Percentiles rank a stretch among this genome's conserved stretches.
Evolutionary conservation across 2,888 invertebrate species (phyloP).

Genomic region (Hypsopygia costalis): DNA sequence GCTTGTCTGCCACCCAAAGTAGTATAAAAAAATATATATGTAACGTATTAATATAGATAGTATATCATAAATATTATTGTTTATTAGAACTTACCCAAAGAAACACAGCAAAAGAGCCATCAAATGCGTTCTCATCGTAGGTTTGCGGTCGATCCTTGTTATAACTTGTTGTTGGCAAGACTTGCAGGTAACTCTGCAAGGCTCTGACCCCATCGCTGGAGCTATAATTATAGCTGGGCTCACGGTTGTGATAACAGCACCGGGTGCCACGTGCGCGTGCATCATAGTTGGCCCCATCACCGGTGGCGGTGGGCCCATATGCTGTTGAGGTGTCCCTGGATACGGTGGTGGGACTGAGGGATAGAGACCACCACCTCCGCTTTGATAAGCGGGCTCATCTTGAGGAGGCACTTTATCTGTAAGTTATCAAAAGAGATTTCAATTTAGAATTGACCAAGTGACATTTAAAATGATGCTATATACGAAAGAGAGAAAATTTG

Average conservation of each 20-base stretch:
- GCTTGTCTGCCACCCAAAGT: too few relatives aligned
- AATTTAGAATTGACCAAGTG: too few relatives aligned
- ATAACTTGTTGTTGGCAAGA: conserved; percentile 63
- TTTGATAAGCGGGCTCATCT: not conserved
- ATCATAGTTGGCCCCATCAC: not conserved
- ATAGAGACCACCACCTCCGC: too few relatives aligned
- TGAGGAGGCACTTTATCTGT: not conserved
- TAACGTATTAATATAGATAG: too few relatives aligned
- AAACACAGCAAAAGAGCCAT: conserved; percentile 72
- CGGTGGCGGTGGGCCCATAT: not conserved
- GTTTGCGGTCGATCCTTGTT: conserved; percentile 54
- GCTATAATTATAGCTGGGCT: conserved; percentile 13
- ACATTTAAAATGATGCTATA: too few relatives aligned
- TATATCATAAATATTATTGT: too few relatives aligned
- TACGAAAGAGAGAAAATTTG: too few relatives aligned
- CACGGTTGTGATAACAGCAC: not conserved
- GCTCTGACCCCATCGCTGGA: conserved; percentile 33
- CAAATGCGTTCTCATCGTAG: conserved; percentile 75
- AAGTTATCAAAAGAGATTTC: not conserved
- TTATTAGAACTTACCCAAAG: conserved; percentile 51
- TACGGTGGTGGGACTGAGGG: not conserved
- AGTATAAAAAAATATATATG: too few relatives aligned
- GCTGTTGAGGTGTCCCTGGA: not conserved
- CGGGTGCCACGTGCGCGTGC: not conserved
- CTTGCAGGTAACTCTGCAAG: conserved; percentile 50